Base-by-base conservation (phyloP, 1,140 invertebrate species). In the Sarcophaga peregrina region DNA sequence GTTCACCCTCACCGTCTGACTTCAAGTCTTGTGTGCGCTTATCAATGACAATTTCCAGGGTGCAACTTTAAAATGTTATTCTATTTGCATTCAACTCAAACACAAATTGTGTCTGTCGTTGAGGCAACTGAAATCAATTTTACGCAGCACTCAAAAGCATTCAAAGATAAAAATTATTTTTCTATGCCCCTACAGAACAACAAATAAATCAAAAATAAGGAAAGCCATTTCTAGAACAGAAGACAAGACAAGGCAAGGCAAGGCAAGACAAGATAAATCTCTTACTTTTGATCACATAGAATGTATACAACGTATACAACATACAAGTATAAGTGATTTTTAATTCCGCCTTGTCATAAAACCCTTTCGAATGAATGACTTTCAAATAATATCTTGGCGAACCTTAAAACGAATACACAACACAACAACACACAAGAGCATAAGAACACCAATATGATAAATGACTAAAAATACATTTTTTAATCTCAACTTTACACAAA, bases 11-110 rank as follows among this genome's bases (percentile, higher is more conserved):
- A 10, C 50, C 13, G 50, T 52, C 50, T 52, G 50, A 10, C 50
- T 52, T 9, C 13, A 9, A 10, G 8, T 10, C 9, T 52, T 52
- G 1, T 13, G 8, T 52, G 50, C 50, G 9, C 62, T 25, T 7
- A 25, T 2, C 17, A 20, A 15, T 62, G 58, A 68, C 17, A n/a
- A 68, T 9, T 68, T 37, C 62, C 17, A 68, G 62, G 62, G 62
- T 68, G 62, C 62, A 68, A 68, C 62, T 20, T 68, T 25, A 25
- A 68, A 68, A 68, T 68, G 62, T 68, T 20, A n/a, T 9, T 68
- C 8, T 68, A 68, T 68, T 68, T 68, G 62, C 62, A 68, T 68
- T 68, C n/a, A 68, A 68, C 62, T 68, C 62, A 68, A 68, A 68
- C 17, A 25, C 17, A 25, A 68, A 25, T 2, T 68, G 17, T 68